Percentiles rank a stretch among this genome's conserved stretches.
Conservation (phyloP, 2,797 vertebrate species). For the Pipistrellus pygmaeus region DNA sequence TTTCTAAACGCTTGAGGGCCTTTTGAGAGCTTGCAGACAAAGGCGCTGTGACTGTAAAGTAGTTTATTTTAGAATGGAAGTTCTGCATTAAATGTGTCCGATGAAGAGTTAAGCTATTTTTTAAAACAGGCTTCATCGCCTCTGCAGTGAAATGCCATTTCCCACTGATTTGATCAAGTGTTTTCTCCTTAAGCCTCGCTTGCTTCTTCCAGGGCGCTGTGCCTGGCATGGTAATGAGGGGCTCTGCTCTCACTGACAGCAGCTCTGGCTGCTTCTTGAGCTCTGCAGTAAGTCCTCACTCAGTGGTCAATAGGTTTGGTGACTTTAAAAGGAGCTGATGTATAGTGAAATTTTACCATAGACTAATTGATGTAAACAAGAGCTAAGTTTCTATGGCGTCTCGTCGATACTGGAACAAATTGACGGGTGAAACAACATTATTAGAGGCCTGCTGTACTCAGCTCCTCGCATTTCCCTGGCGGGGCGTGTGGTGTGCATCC, state of each 20-base stretch:
- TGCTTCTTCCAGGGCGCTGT: conserved; percentile 80
- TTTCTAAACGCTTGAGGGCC: background rate
- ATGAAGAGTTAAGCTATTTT: conserved; percentile 78
- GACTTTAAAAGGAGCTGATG: background rate
- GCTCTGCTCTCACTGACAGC: conserved; percentile 66
- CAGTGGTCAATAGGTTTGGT: background rate
- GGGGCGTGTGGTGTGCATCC: background rate
- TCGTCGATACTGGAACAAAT: background rate
- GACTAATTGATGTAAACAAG: background rate
- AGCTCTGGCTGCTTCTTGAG: conserved; percentile 83
- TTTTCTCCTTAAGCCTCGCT: conserved; percentile 78
- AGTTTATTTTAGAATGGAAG: conserved; percentile 14
- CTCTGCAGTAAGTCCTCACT: conserved; percentile 1
- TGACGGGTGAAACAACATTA: background rate
- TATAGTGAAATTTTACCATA: background rate
- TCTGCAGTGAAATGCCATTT: conserved; percentile 78
- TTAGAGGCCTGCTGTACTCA: background rate
- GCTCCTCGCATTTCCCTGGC: conserved; percentile 64
- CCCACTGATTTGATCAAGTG: conserved; percentile 72
- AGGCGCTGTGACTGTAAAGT: background rate
- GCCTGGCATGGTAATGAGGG: conserved; percentile 87
- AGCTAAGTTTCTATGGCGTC: background rate
- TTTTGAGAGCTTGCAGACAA: conserved; percentile 37
- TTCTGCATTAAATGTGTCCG: conserved; percentile 50
- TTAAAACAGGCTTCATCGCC: conserved; percentile 76